These are phyloP conservation scores for Orthosia incerta DNA, from an alignment of 2,888 invertebrate species.

Conservation along the genomic window DNA sequence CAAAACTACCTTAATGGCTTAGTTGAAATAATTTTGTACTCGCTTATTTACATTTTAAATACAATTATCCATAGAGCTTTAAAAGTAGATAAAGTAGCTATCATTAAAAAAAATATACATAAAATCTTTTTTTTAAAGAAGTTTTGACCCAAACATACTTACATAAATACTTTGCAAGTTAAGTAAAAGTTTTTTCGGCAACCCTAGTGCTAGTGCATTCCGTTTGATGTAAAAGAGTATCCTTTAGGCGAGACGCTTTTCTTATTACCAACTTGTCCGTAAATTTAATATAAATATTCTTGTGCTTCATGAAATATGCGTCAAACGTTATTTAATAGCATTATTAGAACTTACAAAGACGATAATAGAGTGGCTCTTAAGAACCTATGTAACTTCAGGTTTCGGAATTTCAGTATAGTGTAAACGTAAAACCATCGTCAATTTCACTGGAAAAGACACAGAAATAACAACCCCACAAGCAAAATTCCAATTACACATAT, in stretches of 20 bases:
- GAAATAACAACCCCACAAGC: background rate
- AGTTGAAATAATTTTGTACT: too few species aligned
- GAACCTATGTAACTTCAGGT: background rate
- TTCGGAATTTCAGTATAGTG: background rate
- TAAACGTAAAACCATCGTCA: background rate
- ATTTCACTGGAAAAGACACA: background rate
- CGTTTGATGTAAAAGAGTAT: constrained; percentile 86
- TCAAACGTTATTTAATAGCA: constrained; percentile 43
- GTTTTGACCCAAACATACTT: too few species aligned
- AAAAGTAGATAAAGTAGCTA: too few species aligned
- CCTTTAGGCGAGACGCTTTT: constrained; percentile 81
- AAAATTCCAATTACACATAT: background rate
- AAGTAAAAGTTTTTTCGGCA: constrained; percentile 57
- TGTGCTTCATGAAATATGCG: constrained; percentile 56
- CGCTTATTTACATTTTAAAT: too few species aligned
- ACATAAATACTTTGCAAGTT: too few species aligned
- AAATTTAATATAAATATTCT: constrained; percentile 75
- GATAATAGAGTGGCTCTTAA: constrained; percentile 6
- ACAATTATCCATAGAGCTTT: too few species aligned
- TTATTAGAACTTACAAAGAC: constrained; percentile 22
- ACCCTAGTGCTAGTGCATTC: constrained; percentile 83
- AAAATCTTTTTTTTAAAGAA: too few species aligned
- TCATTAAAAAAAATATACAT: too few species aligned
- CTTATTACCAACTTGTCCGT: constrained; percentile 83
- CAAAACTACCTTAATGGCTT: too few species aligned